Percentiles rank a stretch among this genome's conserved stretches.
These are phyloP conservation scores for Aplysina aerophoba DNA, from an alignment of 37 sponge, comb jelly and placozoan genomes.

Conservation along the genomic window DNA sequence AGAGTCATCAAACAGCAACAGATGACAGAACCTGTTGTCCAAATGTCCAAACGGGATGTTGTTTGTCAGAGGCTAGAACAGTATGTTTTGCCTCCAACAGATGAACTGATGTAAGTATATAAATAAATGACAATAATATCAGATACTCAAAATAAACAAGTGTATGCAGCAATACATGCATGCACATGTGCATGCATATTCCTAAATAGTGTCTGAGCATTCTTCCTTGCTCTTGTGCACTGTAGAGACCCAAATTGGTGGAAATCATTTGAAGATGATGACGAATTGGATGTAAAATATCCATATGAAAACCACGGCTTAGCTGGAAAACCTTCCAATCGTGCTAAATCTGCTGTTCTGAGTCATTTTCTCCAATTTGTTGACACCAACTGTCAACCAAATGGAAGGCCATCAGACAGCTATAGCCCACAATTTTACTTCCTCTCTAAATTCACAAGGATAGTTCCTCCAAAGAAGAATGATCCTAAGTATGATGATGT, in stretches of 20 bases:
- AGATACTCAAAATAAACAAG: neutral
- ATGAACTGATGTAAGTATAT: neutral
- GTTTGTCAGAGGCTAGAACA: neutral
- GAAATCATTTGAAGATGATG: neutral
- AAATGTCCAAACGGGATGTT: conserved; percentile 8
- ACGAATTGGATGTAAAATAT: conserved; percentile 10
- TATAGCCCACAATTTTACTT: conserved; percentile 47
- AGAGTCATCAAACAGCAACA: conserved; percentile 35
- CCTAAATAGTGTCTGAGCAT: no score
- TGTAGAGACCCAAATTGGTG: conserved; percentile 12
- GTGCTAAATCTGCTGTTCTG: conserved; percentile 24
- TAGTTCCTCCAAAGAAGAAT: neutral
- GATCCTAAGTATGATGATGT: conserved; percentile 15
- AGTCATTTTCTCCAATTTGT: conserved; percentile 56
- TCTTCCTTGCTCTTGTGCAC: neutral
- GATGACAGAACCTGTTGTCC: conserved; percentile 5
- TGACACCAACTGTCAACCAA: conserved; percentile 46
- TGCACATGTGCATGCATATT: neutral
- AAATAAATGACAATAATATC: neutral
- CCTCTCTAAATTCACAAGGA: conserved; percentile 9
- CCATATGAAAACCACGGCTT: neutral
- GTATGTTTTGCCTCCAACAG: neutral
- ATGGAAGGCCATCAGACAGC: conserved; percentile 51
- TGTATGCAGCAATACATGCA: neutral
- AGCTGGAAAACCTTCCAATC: conserved; percentile 14